Base-by-base conservation (phyloP, 2,113 vertebrate genomes). In the Forbesichthys papilliferus region DNA sequence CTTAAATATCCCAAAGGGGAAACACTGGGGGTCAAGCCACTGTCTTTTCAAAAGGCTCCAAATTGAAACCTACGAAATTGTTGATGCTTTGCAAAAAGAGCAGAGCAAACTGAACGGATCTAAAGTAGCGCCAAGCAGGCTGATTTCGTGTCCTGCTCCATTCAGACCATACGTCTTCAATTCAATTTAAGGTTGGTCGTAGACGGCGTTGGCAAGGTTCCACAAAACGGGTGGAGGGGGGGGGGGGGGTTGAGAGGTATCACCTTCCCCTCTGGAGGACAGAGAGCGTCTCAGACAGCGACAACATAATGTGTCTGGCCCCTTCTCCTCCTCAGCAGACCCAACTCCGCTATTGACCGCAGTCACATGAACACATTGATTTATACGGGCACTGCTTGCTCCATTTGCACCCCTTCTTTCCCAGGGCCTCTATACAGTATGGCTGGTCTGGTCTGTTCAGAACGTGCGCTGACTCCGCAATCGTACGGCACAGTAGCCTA, bases 401-500 rank as follows among this genome's bases (percentile, higher is more conserved):
- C 9, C 8, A 1, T 71, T 64, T 75, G 62, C 60, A 1, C 65
- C 66, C 61, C 66, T 47, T 1, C 73, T 68, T 72, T 83, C 73
- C 61, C 76, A 69, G 55, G 66, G 84, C 75, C 75, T 79, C 81
- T 73, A 59, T 79, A 82, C 64, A 16, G 58, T 64, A 68, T 4
- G 74, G 77, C 73, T 42, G 70, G 79, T 55, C 84, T 57, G 62
- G 68, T 65, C 73, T 73, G 85, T 88, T 69, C 66, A 56, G 81
- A 54, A 90, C 78, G 78, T 89, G 88, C 78, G 74, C 77, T 2
- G 81, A 90, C 80, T 90, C 75, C 65, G 36, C 71, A 86, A 91
- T 27, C 80, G 68, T 54, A 69, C 33, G 53, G 65, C 82, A 56
- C 12, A 10, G n/a, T 12, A 10, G 9, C 18, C 8, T 4, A 11